phyloP scores from a whole-genome alignment of 2,888 invertebrate species.

The Tetanocera ferruginea region DNA sequence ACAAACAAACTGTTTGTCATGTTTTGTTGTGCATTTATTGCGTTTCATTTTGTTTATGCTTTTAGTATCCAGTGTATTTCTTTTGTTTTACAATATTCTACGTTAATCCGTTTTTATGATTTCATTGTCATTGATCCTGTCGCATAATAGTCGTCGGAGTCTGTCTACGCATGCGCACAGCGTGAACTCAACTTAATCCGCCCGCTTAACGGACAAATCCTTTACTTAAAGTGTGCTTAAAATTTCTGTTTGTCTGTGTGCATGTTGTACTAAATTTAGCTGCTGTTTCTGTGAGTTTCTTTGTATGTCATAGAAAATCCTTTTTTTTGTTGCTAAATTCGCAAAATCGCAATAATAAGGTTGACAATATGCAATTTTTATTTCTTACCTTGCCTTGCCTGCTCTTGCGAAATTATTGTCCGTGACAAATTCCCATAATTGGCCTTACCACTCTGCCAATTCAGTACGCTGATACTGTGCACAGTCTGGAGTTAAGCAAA shows the following conservation, averaged over 20 bases:
- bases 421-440: slow-evolving; percentile 35
- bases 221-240: slow-evolving; percentile 34
- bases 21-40: not conserved
- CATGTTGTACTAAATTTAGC: not conserved
- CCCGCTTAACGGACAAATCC: slow-evolving; percentile 7
- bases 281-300: not conserved
- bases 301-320: too few relatives aligned
- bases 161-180: slow-evolving; percentile 26
- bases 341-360: slow-evolving; percentile 16
- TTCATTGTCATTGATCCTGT: slow-evolving; percentile 18
- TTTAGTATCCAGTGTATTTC: not conserved
- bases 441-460: not conserved
- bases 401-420: slow-evolving; percentile 29
- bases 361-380: slow-evolving; percentile 24
- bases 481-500: not conserved
- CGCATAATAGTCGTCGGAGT: not conserved
- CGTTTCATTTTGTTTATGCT: not conserved
- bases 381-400: not conserved
- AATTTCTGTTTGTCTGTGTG: not conserved
- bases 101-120: slow-evolving; percentile 9
- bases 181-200: slow-evolving; percentile 17
- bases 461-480: not conserved
- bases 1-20: not conserved
- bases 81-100: not conserved
- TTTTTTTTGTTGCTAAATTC: not conserved